Evolutionary conservation across 2,797 vertebrate species (phyloP).

Genomic region (Micromesistius poutassou): DNA sequence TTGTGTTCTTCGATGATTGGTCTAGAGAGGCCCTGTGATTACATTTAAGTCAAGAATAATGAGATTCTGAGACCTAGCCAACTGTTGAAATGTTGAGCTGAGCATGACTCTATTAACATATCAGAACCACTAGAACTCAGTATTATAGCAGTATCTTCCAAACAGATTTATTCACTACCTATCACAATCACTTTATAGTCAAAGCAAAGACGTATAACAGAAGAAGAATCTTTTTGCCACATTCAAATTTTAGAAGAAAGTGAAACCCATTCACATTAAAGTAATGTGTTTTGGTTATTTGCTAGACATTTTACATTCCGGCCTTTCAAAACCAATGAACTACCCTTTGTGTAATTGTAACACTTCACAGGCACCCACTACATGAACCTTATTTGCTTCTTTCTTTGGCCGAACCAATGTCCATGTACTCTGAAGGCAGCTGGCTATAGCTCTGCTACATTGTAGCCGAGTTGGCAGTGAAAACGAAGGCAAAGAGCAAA

Average conservation of each 20-base stretch:
- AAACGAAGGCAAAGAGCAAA: constrained; percentile 25
- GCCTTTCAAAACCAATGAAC: constrained; percentile 22
- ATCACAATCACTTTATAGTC: neutral
- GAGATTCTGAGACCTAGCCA: constrained; percentile 39
- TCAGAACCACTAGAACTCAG: constrained; percentile 16
- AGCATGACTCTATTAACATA: constrained; percentile 57
- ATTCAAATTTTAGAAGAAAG: neutral
- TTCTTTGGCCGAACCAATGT: constrained; percentile 1
- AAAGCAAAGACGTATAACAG: neutral
- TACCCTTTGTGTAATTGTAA: constrained; percentile 22
- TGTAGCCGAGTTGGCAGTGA: constrained; percentile 15
- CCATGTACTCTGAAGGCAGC: neutral
- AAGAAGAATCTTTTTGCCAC: neutral
- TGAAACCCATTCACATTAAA: neutral
- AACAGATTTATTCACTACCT: constrained; percentile 12
- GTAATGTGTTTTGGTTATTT: neutral
- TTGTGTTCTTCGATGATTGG: constrained; percentile 49
- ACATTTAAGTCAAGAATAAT: constrained; percentile 75
- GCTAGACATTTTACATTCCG: neutral
- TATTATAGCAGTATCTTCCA: neutral
- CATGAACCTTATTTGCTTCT: neutral
- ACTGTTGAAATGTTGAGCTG: constrained; percentile 42
- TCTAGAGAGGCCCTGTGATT: constrained; percentile 65
- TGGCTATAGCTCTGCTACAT: constrained; percentile 9
- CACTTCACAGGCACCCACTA: constrained; percentile 12